These are phyloP conservation scores for Trachelus iudaicus DNA, from an alignment of 2,888 invertebrate species.

Conservation along the genomic window DNA sequence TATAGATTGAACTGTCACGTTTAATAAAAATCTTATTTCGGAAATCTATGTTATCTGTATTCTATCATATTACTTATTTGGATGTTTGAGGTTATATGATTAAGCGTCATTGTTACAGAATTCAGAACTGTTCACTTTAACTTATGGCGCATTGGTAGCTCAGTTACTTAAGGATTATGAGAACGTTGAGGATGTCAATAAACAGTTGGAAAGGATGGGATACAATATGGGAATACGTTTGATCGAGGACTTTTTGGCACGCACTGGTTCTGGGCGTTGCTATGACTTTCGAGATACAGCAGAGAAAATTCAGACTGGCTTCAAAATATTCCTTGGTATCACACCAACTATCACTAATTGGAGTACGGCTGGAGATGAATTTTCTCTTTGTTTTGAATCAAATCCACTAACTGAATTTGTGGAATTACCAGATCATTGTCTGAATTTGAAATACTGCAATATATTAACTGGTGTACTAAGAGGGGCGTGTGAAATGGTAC, in stretches of 20 bases:
- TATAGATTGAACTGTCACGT: background rate
- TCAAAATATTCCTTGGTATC: constrained; percentile 77
- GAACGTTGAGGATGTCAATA: constrained; percentile 97
- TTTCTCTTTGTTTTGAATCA: constrained; percentile 93
- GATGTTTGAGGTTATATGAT: background rate
- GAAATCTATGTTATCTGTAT: background rate
- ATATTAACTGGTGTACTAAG: constrained; percentile 91
- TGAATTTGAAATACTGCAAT: constrained; percentile 89
- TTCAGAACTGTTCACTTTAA: constrained; percentile 95
- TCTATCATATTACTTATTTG: background rate
- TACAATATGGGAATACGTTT: constrained; percentile 98
- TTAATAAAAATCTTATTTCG: background rate
- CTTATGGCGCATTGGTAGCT: constrained; percentile 97
- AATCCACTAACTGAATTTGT: constrained; percentile 98
- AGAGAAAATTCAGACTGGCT: constrained; percentile 89
- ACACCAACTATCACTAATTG: constrained; percentile 94
- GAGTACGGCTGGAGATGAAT: constrained; percentile 95
- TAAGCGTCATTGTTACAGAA: constrained; percentile 73
- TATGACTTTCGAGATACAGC: constrained; percentile 97
- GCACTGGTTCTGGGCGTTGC: constrained; percentile 90
- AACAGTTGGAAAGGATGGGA: constrained; percentile 94
- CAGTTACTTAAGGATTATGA: constrained; percentile 97
- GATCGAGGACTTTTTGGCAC: constrained; percentile 97
- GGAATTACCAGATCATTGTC: constrained; percentile 88
- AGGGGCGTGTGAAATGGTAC: constrained; percentile 99